Base-by-base conservation (phyloP, 2,888 invertebrate genomes). In the Nomada hirtipes region DNA sequence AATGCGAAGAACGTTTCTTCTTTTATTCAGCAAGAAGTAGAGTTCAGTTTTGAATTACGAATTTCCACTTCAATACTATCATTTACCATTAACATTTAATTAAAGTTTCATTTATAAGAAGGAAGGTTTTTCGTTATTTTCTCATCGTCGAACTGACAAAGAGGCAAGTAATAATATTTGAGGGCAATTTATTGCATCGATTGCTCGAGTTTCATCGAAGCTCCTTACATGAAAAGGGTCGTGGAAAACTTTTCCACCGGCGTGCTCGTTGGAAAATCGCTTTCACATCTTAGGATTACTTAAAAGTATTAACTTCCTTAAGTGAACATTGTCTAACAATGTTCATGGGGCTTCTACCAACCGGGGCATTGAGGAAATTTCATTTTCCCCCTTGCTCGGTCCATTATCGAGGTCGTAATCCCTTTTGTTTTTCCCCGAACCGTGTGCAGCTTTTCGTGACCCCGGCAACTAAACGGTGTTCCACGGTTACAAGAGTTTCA, bases 371-470 rank as follows among this genome's bases (percentile, higher is more conserved):
- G 29, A 13, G 47, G 57, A 44, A 69, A 69, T 44, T 69, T 44
- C 69, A 44, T 69, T 69, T 69, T 13, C 42, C 18, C 44, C 44
- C 26, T 20, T 44, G n/a, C 47, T n/a, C 29, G 47, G 20, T 29
- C 70, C 29, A 59, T 60, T 60, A 59, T 70, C 70, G 47, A 50
- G 59, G 47, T 29, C 47, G n/a, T 59, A 59, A 70, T 42, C 29
- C 59, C n/a, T 29, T 59, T 70, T 70, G 69, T 70, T 47, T 47
- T 20, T 15, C 26, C n/a, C 59, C 47, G 69, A 69, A 69, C 11
- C n/a, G 26, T 29, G 20, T 20, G 53, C 20, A 69, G 69, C 47
- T 47, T 70, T 70, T 18, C 59, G 29, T 47, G 47, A 47, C 47
- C 70, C 4, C 47, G 29, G 15, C 20, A 29, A 10, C 47, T 23